These are phyloP conservation scores for Rhinichthys osculus DNA, from an alignment of 2,797 vertebrate species.

Conservation along the genomic window DNA sequence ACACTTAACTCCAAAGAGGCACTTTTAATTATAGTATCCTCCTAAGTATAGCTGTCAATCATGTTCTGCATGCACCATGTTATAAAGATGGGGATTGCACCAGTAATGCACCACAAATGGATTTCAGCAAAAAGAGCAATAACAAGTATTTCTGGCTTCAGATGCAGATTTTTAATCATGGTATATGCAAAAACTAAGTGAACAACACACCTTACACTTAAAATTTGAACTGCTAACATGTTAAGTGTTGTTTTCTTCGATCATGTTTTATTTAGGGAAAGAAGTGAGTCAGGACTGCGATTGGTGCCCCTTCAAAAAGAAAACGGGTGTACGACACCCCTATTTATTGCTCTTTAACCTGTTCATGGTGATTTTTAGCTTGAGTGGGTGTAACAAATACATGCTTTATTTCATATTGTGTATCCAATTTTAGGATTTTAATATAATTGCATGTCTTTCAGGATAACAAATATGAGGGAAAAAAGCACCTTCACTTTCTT, in stretches of 20 bases:
- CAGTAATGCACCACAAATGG: conserved; percentile 18
- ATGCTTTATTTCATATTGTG: neutral
- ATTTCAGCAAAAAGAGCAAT: neutral
- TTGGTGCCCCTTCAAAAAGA: neutral
- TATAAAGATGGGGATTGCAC: conserved; percentile 24
- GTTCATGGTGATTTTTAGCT: neutral
- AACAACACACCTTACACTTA: neutral
- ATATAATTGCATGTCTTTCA: neutral
- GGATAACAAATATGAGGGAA: conserved; percentile 33
- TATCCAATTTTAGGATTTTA: neutral
- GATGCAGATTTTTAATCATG: neutral
- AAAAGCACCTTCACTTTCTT: conserved; percentile 51
- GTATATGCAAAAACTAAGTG: neutral
- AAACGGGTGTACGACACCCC: neutral
- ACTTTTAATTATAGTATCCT: conserved; percentile 42
- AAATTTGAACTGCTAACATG: neutral
- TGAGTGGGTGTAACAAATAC: conserved; percentile 7
- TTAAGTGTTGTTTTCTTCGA: neutral
- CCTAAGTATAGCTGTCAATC: conserved; percentile 63
- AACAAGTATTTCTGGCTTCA: neutral
- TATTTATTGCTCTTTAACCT: neutral
- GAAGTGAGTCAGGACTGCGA: neutral
- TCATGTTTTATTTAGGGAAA: neutral
- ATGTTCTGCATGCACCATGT: conserved; percentile 36
- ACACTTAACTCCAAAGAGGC: conserved; percentile 52